A percentile compares a stretch with the other conserved stretches of the same genome.
Conservation (phyloP, 2,888 invertebrate species). For the Dioctria rufipes region DNA sequence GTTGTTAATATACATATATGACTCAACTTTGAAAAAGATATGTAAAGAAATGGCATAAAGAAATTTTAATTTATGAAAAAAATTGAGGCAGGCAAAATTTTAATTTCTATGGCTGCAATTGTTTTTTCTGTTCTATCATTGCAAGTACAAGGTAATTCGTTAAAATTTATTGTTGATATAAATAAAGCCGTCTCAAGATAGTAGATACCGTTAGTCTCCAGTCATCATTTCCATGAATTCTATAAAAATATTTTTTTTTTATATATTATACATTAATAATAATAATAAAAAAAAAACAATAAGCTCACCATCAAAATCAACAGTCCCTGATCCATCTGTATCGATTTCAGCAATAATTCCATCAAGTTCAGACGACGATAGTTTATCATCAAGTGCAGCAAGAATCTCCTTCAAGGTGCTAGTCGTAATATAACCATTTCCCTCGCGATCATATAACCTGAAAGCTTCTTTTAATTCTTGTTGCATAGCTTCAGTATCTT, state of each 20-base stretch:
- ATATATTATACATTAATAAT: background rate
- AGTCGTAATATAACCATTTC: slow-evolving; percentile 94
- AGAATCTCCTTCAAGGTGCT: slow-evolving; percentile 94
- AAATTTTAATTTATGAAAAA: too few relatives aligned
- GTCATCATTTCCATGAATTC: slow-evolving; percentile 98
- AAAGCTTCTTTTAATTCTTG: slow-evolving; percentile 98
- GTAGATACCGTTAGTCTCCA: slow-evolving; percentile 77
- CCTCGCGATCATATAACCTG: slow-evolving; percentile 95
- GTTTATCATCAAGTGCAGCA: slow-evolving; percentile 92
- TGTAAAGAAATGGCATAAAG: too few relatives aligned
- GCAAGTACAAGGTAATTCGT: too few relatives aligned
- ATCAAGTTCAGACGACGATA: slow-evolving; percentile 92
- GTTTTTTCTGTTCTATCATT: too few relatives aligned
- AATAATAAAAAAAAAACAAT: background rate
- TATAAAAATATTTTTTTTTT: slow-evolving; percentile 70
- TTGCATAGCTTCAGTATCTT: slow-evolving; percentile 96
- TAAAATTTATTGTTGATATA: too few relatives aligned
- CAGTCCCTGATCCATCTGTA: slow-evolving; percentile 72
- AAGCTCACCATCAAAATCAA: slow-evolving; percentile 94
- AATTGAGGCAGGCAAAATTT: too few relatives aligned
- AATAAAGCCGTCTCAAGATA: too few relatives aligned
- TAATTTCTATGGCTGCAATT: too few relatives aligned
- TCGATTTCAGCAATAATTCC: slow-evolving; percentile 98
- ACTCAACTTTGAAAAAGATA: too few relatives aligned
- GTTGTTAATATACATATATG: too few relatives aligned